Base-by-base conservation (phyloP, 2,797 vertebrate species). In the Florisuga fusca region DNA sequence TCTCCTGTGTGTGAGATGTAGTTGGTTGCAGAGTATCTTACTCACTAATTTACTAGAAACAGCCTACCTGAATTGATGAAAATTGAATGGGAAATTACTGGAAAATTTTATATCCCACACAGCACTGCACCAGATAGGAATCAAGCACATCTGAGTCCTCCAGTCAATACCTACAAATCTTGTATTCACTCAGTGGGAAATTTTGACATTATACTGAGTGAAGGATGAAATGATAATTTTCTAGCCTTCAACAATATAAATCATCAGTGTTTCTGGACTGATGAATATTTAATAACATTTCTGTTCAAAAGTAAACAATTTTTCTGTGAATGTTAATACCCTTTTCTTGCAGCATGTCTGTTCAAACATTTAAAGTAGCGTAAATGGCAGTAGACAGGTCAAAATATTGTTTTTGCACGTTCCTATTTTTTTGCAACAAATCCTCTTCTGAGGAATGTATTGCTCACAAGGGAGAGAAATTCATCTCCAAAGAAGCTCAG, bases 231-330 rank as follows among this genome's bases (percentile, higher is more conserved):
- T 18, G 3, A 79, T 67, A 48, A 23, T 20, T 79, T 93, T 79
- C 48, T 76, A 87, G 50, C 48, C 23, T 93, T 77, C 33, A 81
- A 26, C 75, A 77, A 21, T 78, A 41, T 55, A 58, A 89, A 83
- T 80, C 4, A 29, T 48, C 45, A 17, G 31, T 43, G 29, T 62
- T 76, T 84, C 55, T 82, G 74, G 66, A 53, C 61, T 87, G 41
- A 57, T 71, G 61, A 87, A 74, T 93, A 73, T 83, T 87, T 96
- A 85, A 46, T 89, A 76, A 59, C 7, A 67, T 71, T 64, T 87
- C 59, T 69, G 12, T 91, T 92, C 71, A 81, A 93, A 89, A 73
- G 33, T 59, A 93, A 95, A 92, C 78, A 89, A 45, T 53, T 84
- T 62, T 26, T 77, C 58, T 87, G 26, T 62, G 69, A 67, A 69